Evolutionary conservation across 2,797 vertebrate genomes (phyloP), one percentile per base, ranked within the genome.

Genomic region (Catostomus latipinnis): DNA sequence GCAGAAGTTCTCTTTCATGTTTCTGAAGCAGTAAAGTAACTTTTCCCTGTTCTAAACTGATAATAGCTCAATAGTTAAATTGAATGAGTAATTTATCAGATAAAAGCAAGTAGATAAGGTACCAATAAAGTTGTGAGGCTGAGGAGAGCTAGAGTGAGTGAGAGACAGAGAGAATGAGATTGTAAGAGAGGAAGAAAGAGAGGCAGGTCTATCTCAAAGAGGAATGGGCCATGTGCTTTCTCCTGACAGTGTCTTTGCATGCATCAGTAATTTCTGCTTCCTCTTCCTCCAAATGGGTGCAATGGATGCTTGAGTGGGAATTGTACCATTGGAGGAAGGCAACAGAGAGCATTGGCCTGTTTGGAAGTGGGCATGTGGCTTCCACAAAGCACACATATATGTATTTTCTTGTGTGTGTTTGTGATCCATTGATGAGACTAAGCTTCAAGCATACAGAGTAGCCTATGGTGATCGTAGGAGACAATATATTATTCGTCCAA

Each of bases 321-420:
- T 91, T 74, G 85, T 74, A 46, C 86, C 84, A 76, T 86, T 86
- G 86, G 89, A 84, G 67, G 74, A 86, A 86, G 13, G 85, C 76
- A 85, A 80, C 78, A 56, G 63, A 83, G 87, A 46, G 86, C 86
- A 84, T 1, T 88, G 90, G 90, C 86, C 88, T 90, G 88, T 88
- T 90, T 91, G 87, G 68, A 87, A 88, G 85, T 87, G 89, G 89
- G 91, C 92, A 91, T 92, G 91, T 80, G 90, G 88, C 85, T 79
- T 83, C 74, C 68, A 81, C 86, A 79, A 81, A 56, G 16, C 57
- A 56, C 18, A 71, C 56, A 8, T 74, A 63, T 69, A 34, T 68
- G 63, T 62, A 49, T 76, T 65, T 58, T 75, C 79, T 71, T 13
- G 56, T 73, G 49, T 76, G 67, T 50, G 56, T 67, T 34, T 10